Conservation (phyloP, 2,113 vertebrate species). For the Motacilla tschutschensis region DNA sequence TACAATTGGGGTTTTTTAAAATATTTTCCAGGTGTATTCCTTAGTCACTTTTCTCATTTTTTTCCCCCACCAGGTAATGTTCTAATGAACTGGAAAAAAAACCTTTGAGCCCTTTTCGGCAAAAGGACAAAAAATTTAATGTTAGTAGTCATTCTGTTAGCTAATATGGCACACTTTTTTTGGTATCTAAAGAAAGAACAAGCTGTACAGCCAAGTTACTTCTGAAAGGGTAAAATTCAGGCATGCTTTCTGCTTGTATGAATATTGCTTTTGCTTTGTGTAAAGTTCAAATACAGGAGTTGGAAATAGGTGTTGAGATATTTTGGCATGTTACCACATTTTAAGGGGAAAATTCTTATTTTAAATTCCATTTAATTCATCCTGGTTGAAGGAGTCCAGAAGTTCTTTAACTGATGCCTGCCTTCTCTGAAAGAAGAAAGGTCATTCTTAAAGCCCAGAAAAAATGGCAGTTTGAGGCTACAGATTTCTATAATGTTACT, state of each 20-base stretch:
- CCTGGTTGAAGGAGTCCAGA: neutral
- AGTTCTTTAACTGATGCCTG: neutral
- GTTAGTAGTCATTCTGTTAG: neutral
- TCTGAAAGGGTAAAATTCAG: neutral
- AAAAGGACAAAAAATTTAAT: neutral
- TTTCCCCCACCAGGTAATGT: accelerated
- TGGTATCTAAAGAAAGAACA: neutral
- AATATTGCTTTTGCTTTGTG: neutral
- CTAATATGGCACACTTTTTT: neutral
- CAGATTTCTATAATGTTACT: neutral
- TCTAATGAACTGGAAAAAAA: neutral
- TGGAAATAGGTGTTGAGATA: neutral
- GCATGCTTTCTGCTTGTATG: neutral
- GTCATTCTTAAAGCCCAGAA: neutral
- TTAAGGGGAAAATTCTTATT: neutral
- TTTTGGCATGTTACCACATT: neutral
- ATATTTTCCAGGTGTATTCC: neutral
- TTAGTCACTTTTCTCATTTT: neutral
- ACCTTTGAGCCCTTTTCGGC: neutral
- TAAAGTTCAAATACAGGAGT: neutral
- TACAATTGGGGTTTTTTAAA: accelerated
- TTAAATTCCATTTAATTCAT: neutral
- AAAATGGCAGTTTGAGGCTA: neutral
- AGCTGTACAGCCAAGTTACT: neutral
- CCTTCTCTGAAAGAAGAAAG: neutral